Evolutionary conservation across 2,888 invertebrate species (phyloP).

Genomic region (Acanthoscelides obtectus): DNA sequence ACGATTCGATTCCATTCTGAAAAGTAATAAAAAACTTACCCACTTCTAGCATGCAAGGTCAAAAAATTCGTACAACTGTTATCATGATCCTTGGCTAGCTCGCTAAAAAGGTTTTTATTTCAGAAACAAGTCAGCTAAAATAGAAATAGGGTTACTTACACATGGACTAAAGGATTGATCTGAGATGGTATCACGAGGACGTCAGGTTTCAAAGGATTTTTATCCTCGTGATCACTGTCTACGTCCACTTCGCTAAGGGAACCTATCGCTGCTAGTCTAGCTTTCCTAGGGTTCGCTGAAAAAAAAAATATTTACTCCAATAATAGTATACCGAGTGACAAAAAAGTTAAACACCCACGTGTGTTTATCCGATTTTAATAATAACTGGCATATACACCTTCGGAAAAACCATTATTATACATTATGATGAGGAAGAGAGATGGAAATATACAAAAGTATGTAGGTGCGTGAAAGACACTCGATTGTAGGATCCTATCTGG

Average conservation of each 20-base stretch:
- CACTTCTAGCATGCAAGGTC: constrained; percentile 38
- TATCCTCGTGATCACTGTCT: constrained; percentile 43
- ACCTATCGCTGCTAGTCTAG: constrained; percentile 37
- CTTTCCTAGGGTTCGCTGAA: constrained; percentile 1
- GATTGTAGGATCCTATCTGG: too few species aligned
- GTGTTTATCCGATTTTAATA: too few species aligned
- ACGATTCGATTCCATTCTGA: not conserved
- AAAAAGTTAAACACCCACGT: too few species aligned
- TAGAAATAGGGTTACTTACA: constrained; percentile 15
- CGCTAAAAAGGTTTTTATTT: constrained; percentile 46
- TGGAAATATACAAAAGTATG: too few species aligned
- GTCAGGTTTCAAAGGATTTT: constrained; percentile 35
- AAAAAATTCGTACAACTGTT: constrained; percentile 40
- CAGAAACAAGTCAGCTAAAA: constrained; percentile 35
- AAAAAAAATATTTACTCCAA: constrained; percentile 6
- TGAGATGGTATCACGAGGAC: constrained; percentile 38
- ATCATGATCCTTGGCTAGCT: constrained; percentile 44
- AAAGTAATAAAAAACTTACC: constrained; percentile 30
- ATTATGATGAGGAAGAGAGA: too few species aligned
- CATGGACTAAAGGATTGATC: constrained; percentile 39
- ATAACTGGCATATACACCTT: too few species aligned
- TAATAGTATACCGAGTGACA: too few species aligned
- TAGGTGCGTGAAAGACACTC: too few species aligned
- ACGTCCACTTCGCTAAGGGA: constrained; percentile 42
- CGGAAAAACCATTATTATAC: too few species aligned